Conservation (phyloP, 2,113 vertebrate species). For the Orycteropus afer region DNA sequence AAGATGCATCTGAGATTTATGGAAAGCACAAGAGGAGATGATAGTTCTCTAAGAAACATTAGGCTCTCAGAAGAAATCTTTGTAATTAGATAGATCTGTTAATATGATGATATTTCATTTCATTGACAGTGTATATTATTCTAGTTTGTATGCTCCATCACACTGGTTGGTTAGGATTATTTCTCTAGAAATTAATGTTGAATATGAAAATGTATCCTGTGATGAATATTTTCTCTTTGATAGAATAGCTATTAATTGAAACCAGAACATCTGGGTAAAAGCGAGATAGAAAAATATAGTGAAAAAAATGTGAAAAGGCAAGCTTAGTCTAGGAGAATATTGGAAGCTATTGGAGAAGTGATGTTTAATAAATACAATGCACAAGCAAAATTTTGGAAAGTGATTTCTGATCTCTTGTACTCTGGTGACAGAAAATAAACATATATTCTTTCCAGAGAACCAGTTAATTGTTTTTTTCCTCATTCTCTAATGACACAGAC, state of each 20-base stretch:
- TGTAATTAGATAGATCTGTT: conserved; percentile 50
- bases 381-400: not conserved
- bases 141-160: not conserved
- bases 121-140: conserved; percentile 16
- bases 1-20: conserved; percentile 57
- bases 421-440: conserved; percentile 45
- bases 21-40: conserved; percentile 7
- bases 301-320: not conserved
- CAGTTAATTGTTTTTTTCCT: conserved; percentile 1
- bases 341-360: not conserved
- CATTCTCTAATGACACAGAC: conserved; percentile 43
- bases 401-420: conserved; percentile 30
- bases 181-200: conserved; percentile 6
- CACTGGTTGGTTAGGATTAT: not conserved
- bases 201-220: not conserved
- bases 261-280: not conserved
- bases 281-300: not conserved
- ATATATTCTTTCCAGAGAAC: not conserved
- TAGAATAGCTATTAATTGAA: conserved; percentile 30
- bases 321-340: not conserved
- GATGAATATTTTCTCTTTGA: conserved; percentile 22
- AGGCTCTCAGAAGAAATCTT: conserved; percentile 64
- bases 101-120: conserved; percentile 31
- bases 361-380: not conserved
- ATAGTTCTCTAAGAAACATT: conserved; percentile 62